These are phyloP conservation scores for Apteryx mantelli DNA, from an alignment of 2,113 vertebrate genomes.

Conservation along the genomic window DNA sequence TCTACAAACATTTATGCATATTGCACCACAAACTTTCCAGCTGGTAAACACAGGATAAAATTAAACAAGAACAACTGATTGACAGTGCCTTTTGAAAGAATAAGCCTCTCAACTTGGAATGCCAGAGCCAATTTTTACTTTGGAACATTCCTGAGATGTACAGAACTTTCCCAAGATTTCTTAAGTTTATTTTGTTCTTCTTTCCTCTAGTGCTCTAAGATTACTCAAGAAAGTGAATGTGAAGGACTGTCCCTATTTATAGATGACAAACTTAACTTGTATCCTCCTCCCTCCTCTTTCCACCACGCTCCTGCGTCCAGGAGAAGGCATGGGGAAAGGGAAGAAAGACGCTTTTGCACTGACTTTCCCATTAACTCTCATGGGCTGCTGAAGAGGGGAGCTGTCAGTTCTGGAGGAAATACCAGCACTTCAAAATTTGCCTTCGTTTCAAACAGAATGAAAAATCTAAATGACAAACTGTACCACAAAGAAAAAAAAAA, in stretches of 20 bases:
- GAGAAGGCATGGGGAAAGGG: background rate
- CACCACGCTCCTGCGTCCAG: background rate
- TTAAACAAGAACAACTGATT: constrained; percentile 21
- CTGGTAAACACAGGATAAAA: background rate
- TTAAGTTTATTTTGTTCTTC: background rate
- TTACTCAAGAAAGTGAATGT: constrained; percentile 6
- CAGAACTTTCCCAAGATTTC: background rate
- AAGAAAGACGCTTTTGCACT: background rate
- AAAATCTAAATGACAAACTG: background rate
- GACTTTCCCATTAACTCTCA: background rate
- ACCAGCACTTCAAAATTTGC: background rate
- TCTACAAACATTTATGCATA: background rate
- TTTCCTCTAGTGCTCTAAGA: background rate
- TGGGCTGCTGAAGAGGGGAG: background rate
- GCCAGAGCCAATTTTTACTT: background rate
- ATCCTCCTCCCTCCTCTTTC: background rate
- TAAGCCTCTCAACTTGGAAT: background rate
- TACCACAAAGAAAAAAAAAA: background rate
- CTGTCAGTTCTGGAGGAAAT: background rate
- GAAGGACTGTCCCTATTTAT: constrained; percentile 40
- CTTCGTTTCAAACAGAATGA: background rate
- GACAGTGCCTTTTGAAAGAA: constrained; percentile 15
- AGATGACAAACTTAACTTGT: constrained; percentile 23
- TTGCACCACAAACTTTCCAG: background rate
- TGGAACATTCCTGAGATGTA: background rate